phyloP scores from a whole-genome alignment of 2,888 invertebrate genomes.

The Caenorhabditis sp. region DNA sequence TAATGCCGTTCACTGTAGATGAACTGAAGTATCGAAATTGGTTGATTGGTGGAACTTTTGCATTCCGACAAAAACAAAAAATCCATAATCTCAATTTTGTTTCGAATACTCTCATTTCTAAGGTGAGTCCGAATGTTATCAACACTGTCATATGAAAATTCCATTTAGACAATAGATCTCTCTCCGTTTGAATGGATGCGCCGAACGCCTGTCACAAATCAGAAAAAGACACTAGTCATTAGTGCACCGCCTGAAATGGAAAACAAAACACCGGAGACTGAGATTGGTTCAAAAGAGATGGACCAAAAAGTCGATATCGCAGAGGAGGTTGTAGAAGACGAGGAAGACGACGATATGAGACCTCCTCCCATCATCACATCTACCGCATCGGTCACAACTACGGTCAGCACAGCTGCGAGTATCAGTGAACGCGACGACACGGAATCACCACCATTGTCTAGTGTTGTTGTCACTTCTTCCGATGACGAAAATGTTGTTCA shows the following conservation, averaged over 20 bases:
- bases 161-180: conserved; percentile 7
- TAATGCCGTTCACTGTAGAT: conserved; percentile 46
- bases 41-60: conserved; percentile 37
- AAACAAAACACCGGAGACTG: neutral
- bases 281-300: neutral
- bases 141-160: conserved; percentile 5
- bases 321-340: neutral
- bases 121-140: conserved; percentile 6
- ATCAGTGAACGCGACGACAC: conserved; percentile 29
- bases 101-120: conserved; percentile 22
- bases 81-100: conserved; percentile 18
- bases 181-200: conserved; percentile 13
- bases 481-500: conserved; percentile 19
- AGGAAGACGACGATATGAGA: conserved; percentile 12
- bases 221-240: neutral
- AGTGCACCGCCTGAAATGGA: neutral
- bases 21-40: conserved; percentile 48
- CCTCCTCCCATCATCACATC: conserved; percentile 29
- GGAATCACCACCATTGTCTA: conserved; percentile 24
- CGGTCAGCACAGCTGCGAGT: conserved; percentile 29
- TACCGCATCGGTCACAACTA: conserved; percentile 32
- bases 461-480: conserved; percentile 13
- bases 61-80: conserved; percentile 6
- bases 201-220: neutral
- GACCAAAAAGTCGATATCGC: neutral